Evolutionary conservation across 2,888 invertebrate species (phyloP).

Genomic region (Leptothorax acervorum): DNA sequence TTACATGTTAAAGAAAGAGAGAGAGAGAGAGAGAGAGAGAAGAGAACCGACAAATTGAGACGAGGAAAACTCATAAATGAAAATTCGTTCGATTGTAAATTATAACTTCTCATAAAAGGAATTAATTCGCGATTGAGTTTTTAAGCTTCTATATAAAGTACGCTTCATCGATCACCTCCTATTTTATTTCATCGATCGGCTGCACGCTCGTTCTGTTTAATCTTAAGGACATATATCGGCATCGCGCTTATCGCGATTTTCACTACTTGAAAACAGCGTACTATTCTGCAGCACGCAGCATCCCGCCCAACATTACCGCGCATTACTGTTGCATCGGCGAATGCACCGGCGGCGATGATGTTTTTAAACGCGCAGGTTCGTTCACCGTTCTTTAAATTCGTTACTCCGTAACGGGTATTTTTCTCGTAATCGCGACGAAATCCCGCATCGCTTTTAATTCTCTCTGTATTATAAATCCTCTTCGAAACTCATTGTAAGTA

Average conservation of each 20-base stretch:
- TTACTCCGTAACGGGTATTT: slow-evolving; percentile 17
- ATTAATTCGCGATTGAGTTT: slow-evolving; percentile 22
- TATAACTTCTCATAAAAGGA: not conserved
- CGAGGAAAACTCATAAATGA: not conserved
- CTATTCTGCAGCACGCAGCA: not conserved
- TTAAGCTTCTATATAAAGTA: not conserved
- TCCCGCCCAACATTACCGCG: not conserved
- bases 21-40: not conserved
- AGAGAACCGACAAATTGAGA: not conserved
- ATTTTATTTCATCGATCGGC: slow-evolving; percentile 38
- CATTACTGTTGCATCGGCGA: slow-evolving; percentile 43
- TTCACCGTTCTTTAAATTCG: slow-evolving; percentile 40
- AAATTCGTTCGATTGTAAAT: slow-evolving; percentile 23
- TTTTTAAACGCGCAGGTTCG: slow-evolving; percentile 9
- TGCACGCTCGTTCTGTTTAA: not conserved
- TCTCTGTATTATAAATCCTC: not conserved
- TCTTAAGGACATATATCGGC: slow-evolving; percentile 28
- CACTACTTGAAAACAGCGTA: not conserved
- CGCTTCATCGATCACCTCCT: not conserved
- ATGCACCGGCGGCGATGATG: slow-evolving; percentile 7
- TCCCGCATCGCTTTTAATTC: slow-evolving; percentile 3
- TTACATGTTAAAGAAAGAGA: not conserved
- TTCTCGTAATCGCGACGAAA: not conserved
- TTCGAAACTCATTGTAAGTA: not conserved
- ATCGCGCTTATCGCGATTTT: slow-evolving; percentile 1